Base-by-base conservation (phyloP, 23 tunicate species). In the Styela clava region DNA sequence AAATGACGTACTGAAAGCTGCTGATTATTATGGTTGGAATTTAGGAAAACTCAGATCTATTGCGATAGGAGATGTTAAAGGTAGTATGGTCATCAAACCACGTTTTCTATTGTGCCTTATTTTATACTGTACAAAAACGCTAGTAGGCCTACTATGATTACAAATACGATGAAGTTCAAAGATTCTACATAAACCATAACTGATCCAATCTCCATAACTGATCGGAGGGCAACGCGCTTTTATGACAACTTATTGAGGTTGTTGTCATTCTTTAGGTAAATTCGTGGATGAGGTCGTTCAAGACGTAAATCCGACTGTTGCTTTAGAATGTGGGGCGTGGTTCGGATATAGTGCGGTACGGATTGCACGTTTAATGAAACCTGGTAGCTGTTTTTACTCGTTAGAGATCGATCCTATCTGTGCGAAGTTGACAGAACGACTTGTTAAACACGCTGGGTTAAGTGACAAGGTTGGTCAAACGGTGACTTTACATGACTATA, bases 261-360 rank as follows among this genome's bases (percentile, higher is more conserved):
- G n/a, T n/a, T n/a, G n/a, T n/a, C n/a, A n/a, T n/a, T n/a, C n/a
- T n/a, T n/a, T n/a, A n/a, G n/a, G n/a, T n/a, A n/a, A n/a, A n/a
- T n/a, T n/a, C n/a, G n/a, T 92, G 69, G 92, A 92, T 79, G 63
- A 81, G 1, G n/a, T 74, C 28, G 44, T 92, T n/a, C 62, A 26
- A 28, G 92, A 87, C 73, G 18, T 62, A 25, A 61, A 79, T 2
- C 92, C 92, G 1, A 71, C 35, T 1, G 29, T 79, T 71, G 77
- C 77, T 5, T 23, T 86, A 64, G 98, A 93, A 80, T 69, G 88
- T 1, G 97, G 97, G 34, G 34, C 82, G 9, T 91, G 37, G 78
- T 83, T 62, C 51, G 97, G 97, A 21, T 93, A 93, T 84, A 88
- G 89, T 32, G 98, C 90, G 3, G 16, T 93, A 1, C 44, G 93